Conservation (phyloP, 2,797 vertebrate genomes). For the Hapalemur alaotrensis region DNA sequence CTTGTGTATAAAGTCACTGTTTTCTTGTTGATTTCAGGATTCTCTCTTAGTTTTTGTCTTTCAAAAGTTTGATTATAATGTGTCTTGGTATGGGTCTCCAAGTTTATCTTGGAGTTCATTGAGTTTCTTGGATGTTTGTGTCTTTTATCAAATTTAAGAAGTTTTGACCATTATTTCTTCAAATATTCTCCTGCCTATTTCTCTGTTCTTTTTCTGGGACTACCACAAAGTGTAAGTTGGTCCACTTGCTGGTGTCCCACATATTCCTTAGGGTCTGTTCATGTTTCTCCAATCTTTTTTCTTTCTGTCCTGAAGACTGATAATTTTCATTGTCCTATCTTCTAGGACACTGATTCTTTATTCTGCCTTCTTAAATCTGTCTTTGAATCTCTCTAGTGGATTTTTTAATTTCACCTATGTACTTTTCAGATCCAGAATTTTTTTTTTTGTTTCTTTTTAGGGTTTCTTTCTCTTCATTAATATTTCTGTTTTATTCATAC, state of each 20-base stretch:
- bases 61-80: not conserved
- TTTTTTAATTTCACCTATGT: not conserved
- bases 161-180: not conserved
- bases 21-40: not conserved
- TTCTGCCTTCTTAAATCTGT: not conserved
- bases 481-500: not conserved
- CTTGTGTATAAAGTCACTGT: not conserved
- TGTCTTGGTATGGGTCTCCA: not conserved
- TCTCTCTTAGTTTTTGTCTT: not conserved
- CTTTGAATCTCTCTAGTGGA: not conserved
- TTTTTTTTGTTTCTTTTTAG: not conserved
- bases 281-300: not conserved
- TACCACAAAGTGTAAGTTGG: not conserved
- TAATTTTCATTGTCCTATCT: not conserved
- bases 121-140: not conserved
- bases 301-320: not conserved
- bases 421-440: not conserved
- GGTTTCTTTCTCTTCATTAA: not conserved
- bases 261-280: not conserved
- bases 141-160: not conserved
- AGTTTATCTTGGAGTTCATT: not conserved
- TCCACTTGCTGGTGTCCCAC: not conserved
- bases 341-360: not conserved
- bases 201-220: not conserved
- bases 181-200: not conserved